Conservation (phyloP, 30 jellyfish, hydroid and myxozoan genomes). For the Chironex yamaguchii region DNA sequence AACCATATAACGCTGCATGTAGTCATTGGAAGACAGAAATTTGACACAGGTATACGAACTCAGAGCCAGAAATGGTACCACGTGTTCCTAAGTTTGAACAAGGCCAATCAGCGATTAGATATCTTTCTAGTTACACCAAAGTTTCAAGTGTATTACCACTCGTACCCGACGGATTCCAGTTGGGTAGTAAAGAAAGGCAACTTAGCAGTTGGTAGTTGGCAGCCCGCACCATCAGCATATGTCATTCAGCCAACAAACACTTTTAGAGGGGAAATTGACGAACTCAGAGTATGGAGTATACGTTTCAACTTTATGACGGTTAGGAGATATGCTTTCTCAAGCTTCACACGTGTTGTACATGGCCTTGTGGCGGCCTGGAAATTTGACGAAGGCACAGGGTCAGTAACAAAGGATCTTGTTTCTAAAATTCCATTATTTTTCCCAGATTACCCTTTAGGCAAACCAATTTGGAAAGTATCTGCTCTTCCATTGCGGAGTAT, state of each 20-base stretch:
- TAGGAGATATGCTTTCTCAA: constrained; percentile 41
- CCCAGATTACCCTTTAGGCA: constrained; percentile 64
- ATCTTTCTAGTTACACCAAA: constrained; percentile 18
- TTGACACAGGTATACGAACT: constrained; percentile 50
- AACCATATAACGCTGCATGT: constrained; percentile 27
- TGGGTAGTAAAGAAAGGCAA: constrained; percentile 43
- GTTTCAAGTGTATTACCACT: constrained; percentile 11
- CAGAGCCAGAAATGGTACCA: constrained; percentile 50
- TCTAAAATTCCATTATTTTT: constrained; percentile 26
- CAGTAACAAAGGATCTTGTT: constrained; percentile 38
- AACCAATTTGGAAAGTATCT: constrained; percentile 59
- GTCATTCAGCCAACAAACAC: constrained; percentile 21
- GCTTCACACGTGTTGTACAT: constrained; percentile 34
- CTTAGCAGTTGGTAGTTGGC: constrained; percentile 61
- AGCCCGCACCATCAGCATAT: constrained; percentile 36
- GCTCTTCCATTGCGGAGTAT: constrained; percentile 39
- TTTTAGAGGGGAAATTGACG: constrained; percentile 63
- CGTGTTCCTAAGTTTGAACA: constrained; percentile 15
- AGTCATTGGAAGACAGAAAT: constrained; percentile 7
- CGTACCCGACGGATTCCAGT: constrained; percentile 1
- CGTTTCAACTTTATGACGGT: constrained; percentile 59
- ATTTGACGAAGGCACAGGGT: constrained; percentile 55
- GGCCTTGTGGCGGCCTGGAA: constrained; percentile 69
- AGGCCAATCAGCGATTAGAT: background rate
- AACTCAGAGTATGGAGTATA: constrained; percentile 52